A percentile compares a stretch with the other conserved stretches of the same genome.
These are phyloP conservation scores for Cataglyphis rosenhaueri DNA, from an alignment of 2,888 invertebrate species.

Conservation along the genomic window DNA sequence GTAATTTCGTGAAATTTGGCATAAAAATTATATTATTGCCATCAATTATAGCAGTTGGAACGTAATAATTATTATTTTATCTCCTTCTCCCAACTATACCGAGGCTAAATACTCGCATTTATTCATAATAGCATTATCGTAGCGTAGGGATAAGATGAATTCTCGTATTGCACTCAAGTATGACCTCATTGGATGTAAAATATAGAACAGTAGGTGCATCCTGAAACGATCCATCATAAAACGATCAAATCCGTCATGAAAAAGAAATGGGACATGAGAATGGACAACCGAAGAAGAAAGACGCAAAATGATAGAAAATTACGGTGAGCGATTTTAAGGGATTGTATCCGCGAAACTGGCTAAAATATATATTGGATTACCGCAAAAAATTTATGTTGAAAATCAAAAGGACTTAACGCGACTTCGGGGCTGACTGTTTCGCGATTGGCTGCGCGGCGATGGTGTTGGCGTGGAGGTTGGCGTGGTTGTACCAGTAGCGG, in stretches of 20 bases:
- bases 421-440: constrained; percentile 81
- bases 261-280: background rate
- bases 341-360: background rate
- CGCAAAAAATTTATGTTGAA: constrained; percentile 72
- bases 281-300: background rate
- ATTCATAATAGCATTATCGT: constrained; percentile 54
- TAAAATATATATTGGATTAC: constrained; percentile 49
- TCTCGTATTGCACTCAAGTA: constrained; percentile 46
- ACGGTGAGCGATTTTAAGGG: background rate
- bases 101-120: constrained; percentile 51
- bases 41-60: constrained; percentile 65
- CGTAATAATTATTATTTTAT: constrained; percentile 53
- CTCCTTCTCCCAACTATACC: constrained; percentile 9
- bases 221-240: constrained; percentile 5
- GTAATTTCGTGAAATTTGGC: constrained; percentile 61
- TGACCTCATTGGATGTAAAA: constrained; percentile 49
- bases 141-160: constrained; percentile 52
- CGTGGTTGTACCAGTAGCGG: constrained; percentile 69
- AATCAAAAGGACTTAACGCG: constrained; percentile 84
- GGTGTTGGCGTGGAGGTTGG: constrained; percentile 78
- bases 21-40: constrained; percentile 73
- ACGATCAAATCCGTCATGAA: background rate
- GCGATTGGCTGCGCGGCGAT: constrained; percentile 78
- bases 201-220: constrained; percentile 54
- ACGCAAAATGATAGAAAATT: background rate